Evolutionary conservation across 2,888 invertebrate genomes (phyloP).

Genomic region (Lasius platythorax): DNA sequence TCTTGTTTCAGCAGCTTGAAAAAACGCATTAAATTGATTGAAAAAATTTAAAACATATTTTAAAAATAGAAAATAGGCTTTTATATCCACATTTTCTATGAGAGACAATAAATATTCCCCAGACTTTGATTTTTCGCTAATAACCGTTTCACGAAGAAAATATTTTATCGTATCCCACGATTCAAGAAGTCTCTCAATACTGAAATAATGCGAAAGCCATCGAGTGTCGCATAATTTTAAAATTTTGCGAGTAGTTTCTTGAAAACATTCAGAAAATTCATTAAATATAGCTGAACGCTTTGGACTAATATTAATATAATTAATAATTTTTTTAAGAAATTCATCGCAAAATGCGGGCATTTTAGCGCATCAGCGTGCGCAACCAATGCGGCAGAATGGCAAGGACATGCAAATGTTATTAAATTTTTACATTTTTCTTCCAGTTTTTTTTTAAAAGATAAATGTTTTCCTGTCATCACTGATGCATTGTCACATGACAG

Average conservation of each 20-base stretch:
- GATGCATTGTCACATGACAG: neutral
- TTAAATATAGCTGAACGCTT: neutral
- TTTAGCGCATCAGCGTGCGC: neutral
- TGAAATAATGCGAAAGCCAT: neutral
- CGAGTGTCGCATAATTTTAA: neutral
- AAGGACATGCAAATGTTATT: neutral
- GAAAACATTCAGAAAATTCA: neutral
- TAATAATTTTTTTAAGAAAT: neutral
- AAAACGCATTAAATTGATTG: neutral
- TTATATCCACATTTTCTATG: neutral
- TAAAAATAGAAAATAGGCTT: neutral
- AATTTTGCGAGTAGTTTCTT: neutral
- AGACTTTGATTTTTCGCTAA: neutral
- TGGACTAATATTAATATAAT: neutral
- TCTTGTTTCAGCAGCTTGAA: neutral
- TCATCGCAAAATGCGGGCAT: neutral
- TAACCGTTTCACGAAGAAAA: neutral
- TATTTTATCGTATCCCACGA: neutral
- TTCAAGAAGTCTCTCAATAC: neutral
- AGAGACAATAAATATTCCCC: neutral
- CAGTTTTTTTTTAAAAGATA: neutral
- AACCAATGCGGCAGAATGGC: neutral
- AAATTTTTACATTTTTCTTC: neutral
- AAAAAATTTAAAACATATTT: neutral
- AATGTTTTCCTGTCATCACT: neutral